phyloP scores from a whole-genome alignment of 2,888 invertebrate species.

The Byasa hedistus region DNA sequence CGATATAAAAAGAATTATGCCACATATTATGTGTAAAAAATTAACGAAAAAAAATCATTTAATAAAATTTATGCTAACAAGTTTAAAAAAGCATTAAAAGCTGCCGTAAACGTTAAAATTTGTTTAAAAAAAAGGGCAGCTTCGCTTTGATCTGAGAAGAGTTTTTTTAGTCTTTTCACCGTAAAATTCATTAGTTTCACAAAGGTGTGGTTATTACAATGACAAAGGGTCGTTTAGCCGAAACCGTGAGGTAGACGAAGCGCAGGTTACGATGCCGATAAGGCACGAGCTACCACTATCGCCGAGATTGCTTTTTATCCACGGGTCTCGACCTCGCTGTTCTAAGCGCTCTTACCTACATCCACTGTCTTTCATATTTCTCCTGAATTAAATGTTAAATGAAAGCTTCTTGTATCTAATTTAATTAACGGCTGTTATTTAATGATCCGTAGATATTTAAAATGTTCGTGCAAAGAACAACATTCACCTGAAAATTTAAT shows the following conservation, averaged over 20 bases:
- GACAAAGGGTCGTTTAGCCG: constrained; percentile 47
- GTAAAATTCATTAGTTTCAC: constrained; percentile 20
- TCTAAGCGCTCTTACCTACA: constrained; percentile 39
- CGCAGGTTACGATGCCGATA: constrained; percentile 55
- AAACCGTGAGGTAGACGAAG: constrained; percentile 33
- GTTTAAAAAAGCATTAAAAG: background rate
- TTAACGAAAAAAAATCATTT: background rate
- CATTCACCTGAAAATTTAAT: background rate
- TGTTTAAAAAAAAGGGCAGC: background rate
- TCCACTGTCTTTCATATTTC: constrained; percentile 23
- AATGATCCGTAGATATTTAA: too few relatives aligned
- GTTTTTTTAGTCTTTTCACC: constrained; percentile 16
- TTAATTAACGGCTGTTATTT: too few relatives aligned
- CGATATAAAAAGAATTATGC: background rate
- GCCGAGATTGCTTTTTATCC: constrained; percentile 50
- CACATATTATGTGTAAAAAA: background rate
- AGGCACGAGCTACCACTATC: constrained; percentile 56
- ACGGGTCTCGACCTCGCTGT: constrained; percentile 39
- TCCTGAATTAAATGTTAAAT: background rate
- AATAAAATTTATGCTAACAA: background rate
- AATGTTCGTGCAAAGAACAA: background rate
- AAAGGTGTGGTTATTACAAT: constrained; percentile 40
- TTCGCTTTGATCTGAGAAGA: background rate
- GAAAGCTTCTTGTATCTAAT: too few relatives aligned
- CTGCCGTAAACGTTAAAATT: background rate